Percentiles rank a stretch among this genome's conserved stretches.
Evolutionary conservation across 2,888 invertebrate genomes (phyloP).

Genomic region (Trachelus tabidus): DNA sequence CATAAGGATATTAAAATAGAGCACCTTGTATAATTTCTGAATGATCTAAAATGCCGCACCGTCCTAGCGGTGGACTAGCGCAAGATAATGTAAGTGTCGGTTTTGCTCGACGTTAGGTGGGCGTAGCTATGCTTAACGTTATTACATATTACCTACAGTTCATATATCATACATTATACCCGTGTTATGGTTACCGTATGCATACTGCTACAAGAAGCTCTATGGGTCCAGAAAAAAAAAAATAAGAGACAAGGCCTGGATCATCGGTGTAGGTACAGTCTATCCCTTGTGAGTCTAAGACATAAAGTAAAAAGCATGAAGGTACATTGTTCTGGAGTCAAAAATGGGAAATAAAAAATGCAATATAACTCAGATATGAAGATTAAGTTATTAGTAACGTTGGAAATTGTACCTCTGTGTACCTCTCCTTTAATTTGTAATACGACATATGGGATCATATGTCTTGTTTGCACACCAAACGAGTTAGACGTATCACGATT

Average conservation of each 20-base stretch:
- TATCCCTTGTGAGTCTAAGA: too few relatives aligned
- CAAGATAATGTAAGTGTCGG: constrained; percentile 28
- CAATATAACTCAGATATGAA: too few relatives aligned
- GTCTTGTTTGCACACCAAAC: not conserved
- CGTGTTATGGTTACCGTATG: constrained; percentile 16
- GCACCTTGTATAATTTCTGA: constrained; percentile 31
- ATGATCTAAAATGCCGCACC: constrained; percentile 31
- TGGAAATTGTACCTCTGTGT: too few relatives aligned
- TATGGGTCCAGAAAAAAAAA: too few relatives aligned
- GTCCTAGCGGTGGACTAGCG: constrained; percentile 19
- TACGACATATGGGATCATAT: not conserved
- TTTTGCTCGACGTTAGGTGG: constrained; percentile 37
- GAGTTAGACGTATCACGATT: constrained; percentile 17
- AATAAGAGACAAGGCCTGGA: too few relatives aligned
- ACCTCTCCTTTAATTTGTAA: too few relatives aligned
- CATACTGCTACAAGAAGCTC: not conserved
- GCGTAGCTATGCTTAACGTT: constrained; percentile 43
- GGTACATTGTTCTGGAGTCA: too few relatives aligned
- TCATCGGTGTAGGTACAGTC: too few relatives aligned
- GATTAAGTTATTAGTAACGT: too few relatives aligned
- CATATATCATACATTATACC: constrained; percentile 43
- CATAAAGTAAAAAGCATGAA: too few relatives aligned
- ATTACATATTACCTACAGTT: constrained; percentile 48
- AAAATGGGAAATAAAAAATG: too few relatives aligned
- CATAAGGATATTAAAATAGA: too few relatives aligned